phyloP scores from a whole-genome alignment of 2,888 invertebrate genomes.

The Temnothorax rugatulus region DNA sequence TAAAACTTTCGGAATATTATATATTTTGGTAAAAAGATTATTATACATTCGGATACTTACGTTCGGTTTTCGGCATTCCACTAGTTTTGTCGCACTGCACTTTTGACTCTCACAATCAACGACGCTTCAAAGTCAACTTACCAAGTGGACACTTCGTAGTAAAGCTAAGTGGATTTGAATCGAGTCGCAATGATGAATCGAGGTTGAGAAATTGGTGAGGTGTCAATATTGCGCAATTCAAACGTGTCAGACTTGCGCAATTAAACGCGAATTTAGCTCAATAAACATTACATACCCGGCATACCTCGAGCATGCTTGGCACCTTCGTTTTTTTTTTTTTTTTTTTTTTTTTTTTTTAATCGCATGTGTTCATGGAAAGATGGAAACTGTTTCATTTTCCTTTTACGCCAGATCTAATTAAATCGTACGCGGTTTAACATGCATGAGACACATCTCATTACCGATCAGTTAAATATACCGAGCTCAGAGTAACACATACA shows the following conservation, averaged over 20 bases:
- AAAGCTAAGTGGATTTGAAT: slow-evolving; percentile 66
- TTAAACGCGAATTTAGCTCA: slow-evolving; percentile 3
- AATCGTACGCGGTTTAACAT: no score
- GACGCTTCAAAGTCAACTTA: slow-evolving; percentile 66
- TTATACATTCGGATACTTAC: slow-evolving; percentile 70
- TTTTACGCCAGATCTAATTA: no score
- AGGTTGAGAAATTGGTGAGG: slow-evolving; percentile 48
- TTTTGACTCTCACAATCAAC: slow-evolving; percentile 51
- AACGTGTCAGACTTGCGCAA: slow-evolving; percentile 39
- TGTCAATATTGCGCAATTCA: slow-evolving; percentile 46
- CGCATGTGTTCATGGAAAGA: neutral
- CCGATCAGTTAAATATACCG: no score
- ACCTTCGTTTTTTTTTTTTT: neutral
- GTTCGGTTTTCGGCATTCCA: slow-evolving; percentile 74
- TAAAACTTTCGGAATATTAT: neutral
- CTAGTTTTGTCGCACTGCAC: slow-evolving; percentile 58
- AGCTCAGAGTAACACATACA: no score
- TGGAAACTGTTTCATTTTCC: no score
- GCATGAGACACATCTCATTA: no score
- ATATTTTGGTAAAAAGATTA: neutral
- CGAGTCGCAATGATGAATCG: slow-evolving; percentile 42
- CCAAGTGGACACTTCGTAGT: slow-evolving; percentile 78
- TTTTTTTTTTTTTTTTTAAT: neutral
- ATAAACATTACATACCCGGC: neutral
- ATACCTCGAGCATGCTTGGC: neutral